Percentiles rank a stretch among this genome's conserved stretches.
Evolutionary conservation across 92 coral and sea anemone species (phyloP).

Genomic region (Hydrozoanthus gracilis): DNA sequence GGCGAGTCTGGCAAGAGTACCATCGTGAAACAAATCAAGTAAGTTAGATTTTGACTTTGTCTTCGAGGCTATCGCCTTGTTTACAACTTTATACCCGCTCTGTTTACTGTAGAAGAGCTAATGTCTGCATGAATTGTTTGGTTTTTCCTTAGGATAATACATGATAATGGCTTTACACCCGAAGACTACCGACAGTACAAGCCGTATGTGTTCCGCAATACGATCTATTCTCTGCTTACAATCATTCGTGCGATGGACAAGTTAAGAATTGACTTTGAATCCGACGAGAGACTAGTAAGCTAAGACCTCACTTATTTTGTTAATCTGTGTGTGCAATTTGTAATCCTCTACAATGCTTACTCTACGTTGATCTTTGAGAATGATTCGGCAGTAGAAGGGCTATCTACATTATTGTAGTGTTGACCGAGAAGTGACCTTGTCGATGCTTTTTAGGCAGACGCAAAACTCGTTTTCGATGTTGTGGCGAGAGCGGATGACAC

Average conservation of each 20-base stretch:
- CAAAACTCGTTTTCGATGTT: slow-evolving; percentile 97
- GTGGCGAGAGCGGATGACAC: slow-evolving; percentile 98
- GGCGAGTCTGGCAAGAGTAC: slow-evolving; percentile 99
- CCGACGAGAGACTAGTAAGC: slow-evolving; percentile 91
- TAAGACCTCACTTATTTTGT: slow-evolving; percentile 54
- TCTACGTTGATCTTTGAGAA: slow-evolving; percentile 45
- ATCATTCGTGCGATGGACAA: slow-evolving; percentile 99
- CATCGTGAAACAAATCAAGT: slow-evolving; percentile 99
- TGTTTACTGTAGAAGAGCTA: slow-evolving; percentile 72
- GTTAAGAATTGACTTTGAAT: slow-evolving; percentile 95
- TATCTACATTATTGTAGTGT: slow-evolving; percentile 17
- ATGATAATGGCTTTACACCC: slow-evolving; percentile 97
- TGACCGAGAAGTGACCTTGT: slow-evolving; percentile 25
- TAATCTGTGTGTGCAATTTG: slow-evolving; percentile 46
- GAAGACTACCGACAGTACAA: slow-evolving; percentile 97
- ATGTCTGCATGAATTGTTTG: slow-evolving; percentile 77
- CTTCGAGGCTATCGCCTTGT: slow-evolving; percentile 68
- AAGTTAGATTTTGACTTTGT: slow-evolving; percentile 66
- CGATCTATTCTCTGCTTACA: slow-evolving; percentile 91
- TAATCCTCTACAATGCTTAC: slow-evolving; percentile 39
- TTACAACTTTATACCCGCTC: slow-evolving; percentile 80
- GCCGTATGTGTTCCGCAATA: slow-evolving; percentile 92
- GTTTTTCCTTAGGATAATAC: slow-evolving; percentile 93
- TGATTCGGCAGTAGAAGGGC: slow-evolving; percentile 24
- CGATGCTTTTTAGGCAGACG: slow-evolving; percentile 80